Evolutionary conservation across 2,113 vertebrate genomes (phyloP), one percentile per base, ranked within the genome.

Genomic region (Ceyx melanurus): DNA sequence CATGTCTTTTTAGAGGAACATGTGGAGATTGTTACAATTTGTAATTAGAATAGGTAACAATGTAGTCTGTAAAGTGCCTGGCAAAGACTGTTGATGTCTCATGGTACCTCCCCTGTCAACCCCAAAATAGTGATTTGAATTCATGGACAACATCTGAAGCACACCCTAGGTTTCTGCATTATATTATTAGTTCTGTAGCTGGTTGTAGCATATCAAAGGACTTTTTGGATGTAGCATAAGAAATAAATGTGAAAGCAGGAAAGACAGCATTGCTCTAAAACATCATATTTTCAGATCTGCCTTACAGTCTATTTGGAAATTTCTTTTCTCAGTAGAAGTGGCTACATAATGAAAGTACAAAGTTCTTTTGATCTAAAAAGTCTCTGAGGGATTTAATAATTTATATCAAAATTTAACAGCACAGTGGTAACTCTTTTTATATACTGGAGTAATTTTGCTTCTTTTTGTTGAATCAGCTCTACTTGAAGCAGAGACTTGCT

Each of bases 391-490:
- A 70, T 94, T 95, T 94, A 93, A 88, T 96, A 86, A 96, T 95
- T 95, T 93, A 92, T 86, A 94, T 95, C 68, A 92, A 50, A 92
- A 90, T 85, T 95, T 95, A 92, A 82, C 65, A 89, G 64, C 91
- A 89, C 81, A 93, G 67, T 85, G 70, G 62, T 93, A 92, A 77
- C 16, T n/a, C n/a, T 91, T 94, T 95, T 95, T 87, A 96, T 91
- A 82, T 81, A 86, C 50, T 86, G 28, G 25, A 89, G 62, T 67
- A 85, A 86, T 94, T 82, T 94, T 79, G 29, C 90, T 86, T 92
- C 31, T 54, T 51, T 81, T 93, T 80, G 72, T 86, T 64, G 93
- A 56, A 87, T 54, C 89, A 92, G 19, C 35, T 78, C 50, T 67
- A 31, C 66, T 87, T 87, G 86, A 95, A 94, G 70, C 58, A 82